These are phyloP conservation scores for Cotesia glomerata DNA, from an alignment of 1,140 invertebrate species.

Conservation along the genomic window DNA sequence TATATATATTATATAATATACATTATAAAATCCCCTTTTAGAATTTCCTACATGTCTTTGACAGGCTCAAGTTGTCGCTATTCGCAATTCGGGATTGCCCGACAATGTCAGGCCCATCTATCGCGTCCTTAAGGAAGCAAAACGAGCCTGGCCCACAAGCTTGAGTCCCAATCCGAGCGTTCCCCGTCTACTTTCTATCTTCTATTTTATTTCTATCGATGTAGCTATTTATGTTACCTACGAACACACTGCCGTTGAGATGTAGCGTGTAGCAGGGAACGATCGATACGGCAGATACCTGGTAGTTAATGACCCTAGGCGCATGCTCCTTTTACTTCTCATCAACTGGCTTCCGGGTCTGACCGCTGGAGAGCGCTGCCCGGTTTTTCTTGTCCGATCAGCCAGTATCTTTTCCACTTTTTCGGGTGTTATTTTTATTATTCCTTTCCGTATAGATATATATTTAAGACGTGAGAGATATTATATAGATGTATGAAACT, in stretches of 20 bases:
- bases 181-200: too few species aligned
- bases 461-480: too few species aligned
- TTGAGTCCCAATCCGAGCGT: too few species aligned
- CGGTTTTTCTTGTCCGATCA: slow-evolving; percentile 42
- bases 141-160: slow-evolving; percentile 26
- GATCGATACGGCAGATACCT: slow-evolving; percentile 62
- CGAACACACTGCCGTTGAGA: neutral
- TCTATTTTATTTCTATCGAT: neutral
- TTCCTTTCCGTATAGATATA: too few species aligned
- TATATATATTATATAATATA: slow-evolving; percentile 44
- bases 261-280: slow-evolving; percentile 19
- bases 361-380: slow-evolving; percentile 46
- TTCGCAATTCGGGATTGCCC: slow-evolving; percentile 59
- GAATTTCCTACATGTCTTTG: slow-evolving; percentile 59
- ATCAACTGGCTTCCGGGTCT: slow-evolving; percentile 33
- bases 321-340: slow-evolving; percentile 45
- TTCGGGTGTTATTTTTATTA: neutral
- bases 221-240: slow-evolving; percentile 6
- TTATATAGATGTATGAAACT: too few species aligned
- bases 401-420: slow-evolving; percentile 19
- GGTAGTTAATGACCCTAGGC: slow-evolving; percentile 36
- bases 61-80: slow-evolving; percentile 55
- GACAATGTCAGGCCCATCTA: slow-evolving; percentile 51
- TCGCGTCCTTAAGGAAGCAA: neutral
- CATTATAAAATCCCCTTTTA: slow-evolving; percentile 60